Evolutionary conservation across 1,140 invertebrate species (phyloP).

Genomic region (Charaxes varanes): DNA sequence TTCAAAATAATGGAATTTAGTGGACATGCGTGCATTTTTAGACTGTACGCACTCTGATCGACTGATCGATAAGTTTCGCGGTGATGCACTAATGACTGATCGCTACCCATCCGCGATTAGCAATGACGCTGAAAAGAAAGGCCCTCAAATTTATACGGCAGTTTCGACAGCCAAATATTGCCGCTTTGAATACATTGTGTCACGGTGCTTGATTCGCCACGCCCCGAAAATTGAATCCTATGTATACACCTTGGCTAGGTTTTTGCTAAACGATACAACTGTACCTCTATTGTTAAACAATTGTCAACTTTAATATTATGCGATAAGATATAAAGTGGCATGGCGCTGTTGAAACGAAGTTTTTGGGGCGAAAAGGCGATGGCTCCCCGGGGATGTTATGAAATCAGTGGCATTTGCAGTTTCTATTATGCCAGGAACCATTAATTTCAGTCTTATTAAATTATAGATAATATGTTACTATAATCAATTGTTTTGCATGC

Average conservation of each 20-base stretch:
- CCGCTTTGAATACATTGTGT: conserved; percentile 70
- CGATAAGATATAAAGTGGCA: conserved; percentile 24
- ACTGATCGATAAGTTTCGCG: conserved; percentile 52
- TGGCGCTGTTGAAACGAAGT: conserved; percentile 23
- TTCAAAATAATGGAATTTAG: too few species aligned
- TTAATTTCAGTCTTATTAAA: conserved; percentile 71
- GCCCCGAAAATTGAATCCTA: conserved; percentile 71
- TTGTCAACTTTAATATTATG: conserved; percentile 19
- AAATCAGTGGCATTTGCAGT: conserved; percentile 76
- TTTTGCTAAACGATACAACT: conserved; percentile 39
- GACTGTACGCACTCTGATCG: too few species aligned
- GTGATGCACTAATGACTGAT: conserved; percentile 30
- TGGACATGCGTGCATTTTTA: too few species aligned
- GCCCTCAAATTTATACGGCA: conserved; percentile 65
- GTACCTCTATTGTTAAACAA: conserved; percentile 10
- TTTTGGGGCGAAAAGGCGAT: conserved; percentile 68
- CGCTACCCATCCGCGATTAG: conserved; percentile 39
- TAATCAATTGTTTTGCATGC: conserved; percentile 9
- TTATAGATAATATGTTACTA: conserved; percentile 53
- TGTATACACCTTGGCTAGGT: conserved; percentile 56
- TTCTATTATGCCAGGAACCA: conserved; percentile 73
- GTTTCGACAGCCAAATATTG: conserved; percentile 62
- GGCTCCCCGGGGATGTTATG: conserved; percentile 71
- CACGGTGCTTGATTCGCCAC: conserved; percentile 70
- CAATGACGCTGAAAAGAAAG: conserved; percentile 51